Percentiles rank a stretch among this genome's conserved stretches.
Evolutionary conservation across 2,888 invertebrate genomes (phyloP).

Genomic region (Drosophila longiperda): DNA sequence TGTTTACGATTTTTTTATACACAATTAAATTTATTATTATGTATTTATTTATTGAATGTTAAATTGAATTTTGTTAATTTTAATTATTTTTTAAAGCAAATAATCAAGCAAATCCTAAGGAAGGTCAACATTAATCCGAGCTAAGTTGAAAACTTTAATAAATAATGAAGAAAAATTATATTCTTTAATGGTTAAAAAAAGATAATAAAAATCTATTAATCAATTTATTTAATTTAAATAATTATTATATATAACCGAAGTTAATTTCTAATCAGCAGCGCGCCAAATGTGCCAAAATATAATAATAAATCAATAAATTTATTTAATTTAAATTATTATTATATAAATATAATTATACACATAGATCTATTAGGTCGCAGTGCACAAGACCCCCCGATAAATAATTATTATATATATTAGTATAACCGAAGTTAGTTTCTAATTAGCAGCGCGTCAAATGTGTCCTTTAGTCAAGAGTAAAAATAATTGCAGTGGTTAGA

Average conservation of each 20-base stretch:
- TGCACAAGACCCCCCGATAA: no score
- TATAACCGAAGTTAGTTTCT: no score
- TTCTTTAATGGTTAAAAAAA: neutral
- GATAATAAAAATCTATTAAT: neutral
- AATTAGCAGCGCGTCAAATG: neutral
- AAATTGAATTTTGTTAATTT: neutral
- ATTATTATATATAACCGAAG: no score
- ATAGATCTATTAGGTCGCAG: no score
- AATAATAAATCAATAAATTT: no score
- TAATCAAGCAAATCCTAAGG: neutral
- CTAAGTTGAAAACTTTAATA: neutral
- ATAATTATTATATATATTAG: no score
- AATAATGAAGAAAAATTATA: neutral
- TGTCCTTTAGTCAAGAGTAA: neutral
- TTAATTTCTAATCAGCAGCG: no score
- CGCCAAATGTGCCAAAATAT: no score
- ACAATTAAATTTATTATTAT: neutral
- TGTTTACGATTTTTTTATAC: neutral
- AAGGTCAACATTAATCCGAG: neutral
- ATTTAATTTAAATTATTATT: no score
- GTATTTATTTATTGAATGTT: slow-evolving; percentile 2
- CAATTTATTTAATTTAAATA: neutral
- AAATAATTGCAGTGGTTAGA: neutral
- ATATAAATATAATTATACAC: no score
- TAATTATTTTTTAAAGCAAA: neutral